Evolutionary conservation across 2,888 invertebrate genomes (phyloP).

Genomic region (Rhimphoctona megacephalus): DNA sequence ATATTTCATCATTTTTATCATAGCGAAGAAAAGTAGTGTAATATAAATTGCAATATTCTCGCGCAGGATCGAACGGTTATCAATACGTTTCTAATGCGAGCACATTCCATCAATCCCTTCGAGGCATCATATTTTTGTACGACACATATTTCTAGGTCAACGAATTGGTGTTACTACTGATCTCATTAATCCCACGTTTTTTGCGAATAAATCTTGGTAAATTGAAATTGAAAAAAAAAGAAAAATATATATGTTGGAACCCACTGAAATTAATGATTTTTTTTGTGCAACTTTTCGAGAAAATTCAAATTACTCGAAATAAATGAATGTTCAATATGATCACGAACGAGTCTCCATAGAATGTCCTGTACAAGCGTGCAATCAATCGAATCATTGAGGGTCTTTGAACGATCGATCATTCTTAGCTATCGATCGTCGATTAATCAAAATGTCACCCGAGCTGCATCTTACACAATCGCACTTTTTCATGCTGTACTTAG

Average conservation of each 20-base stretch:
- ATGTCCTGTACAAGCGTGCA: constrained; percentile 1
- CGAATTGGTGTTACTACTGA: not conserved
- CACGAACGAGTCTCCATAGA: not conserved
- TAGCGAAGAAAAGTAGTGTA: not conserved
- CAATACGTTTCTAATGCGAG: constrained; percentile 29
- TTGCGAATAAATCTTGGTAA: not conserved
- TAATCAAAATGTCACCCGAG: constrained; percentile 46
- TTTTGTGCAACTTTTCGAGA: too few relatives aligned
- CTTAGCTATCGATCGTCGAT: constrained; percentile 39
- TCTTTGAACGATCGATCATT: constrained; percentile 55
- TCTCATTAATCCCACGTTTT: not conserved
- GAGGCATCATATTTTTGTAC: constrained; percentile 4
- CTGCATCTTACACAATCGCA: constrained; percentile 30
- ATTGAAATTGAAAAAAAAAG: too few relatives aligned
- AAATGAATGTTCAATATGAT: not conserved
- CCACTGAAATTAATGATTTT: too few relatives aligned
- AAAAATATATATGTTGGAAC: too few relatives aligned
- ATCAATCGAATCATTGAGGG: not conserved
- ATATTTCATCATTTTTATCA: constrained; percentile 12
- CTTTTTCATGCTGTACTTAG: not conserved
- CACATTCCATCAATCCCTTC: constrained; percentile 31
- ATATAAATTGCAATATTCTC: constrained; percentile 30
- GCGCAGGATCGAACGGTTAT: not conserved
- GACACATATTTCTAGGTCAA: not conserved
- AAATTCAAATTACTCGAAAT: not conserved